A percentile compares a stretch with the other conserved stretches of the same genome.
These are phyloP conservation scores for Deilephila porcellus DNA, from an alignment of 2,888 invertebrate species.

Conservation along the genomic window DNA sequence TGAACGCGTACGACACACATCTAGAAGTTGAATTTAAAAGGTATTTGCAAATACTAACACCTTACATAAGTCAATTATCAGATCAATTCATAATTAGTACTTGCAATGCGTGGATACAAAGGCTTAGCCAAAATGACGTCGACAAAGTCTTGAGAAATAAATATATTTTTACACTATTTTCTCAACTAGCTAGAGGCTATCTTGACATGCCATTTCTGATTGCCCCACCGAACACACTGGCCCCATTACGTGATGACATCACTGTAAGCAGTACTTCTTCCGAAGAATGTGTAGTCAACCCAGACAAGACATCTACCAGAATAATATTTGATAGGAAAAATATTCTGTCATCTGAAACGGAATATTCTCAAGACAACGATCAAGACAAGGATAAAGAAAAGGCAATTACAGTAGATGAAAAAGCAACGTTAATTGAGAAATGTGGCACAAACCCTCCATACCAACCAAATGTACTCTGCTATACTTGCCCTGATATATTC, in stretches of 20 bases:
- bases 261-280: slow-evolving; percentile 57
- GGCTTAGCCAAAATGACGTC: slow-evolving; percentile 59
- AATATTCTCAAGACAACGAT: slow-evolving; percentile 50
- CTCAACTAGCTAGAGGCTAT: slow-evolving; percentile 68
- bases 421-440: slow-evolving; percentile 38
- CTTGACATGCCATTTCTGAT: slow-evolving; percentile 67
- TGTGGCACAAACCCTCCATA: slow-evolving; percentile 30
- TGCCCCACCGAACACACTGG: slow-evolving; percentile 56
- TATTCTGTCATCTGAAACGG: slow-evolving; percentile 48
- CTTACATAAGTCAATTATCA: slow-evolving; percentile 64
- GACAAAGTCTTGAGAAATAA: slow-evolving; percentile 72
- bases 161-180: slow-evolving; percentile 70
- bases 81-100: slow-evolving; percentile 62
- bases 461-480: slow-evolving; percentile 47
- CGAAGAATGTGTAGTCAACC: slow-evolving; percentile 59
- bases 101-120: slow-evolving; percentile 75
- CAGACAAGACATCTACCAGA: slow-evolving; percentile 55
- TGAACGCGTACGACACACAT: slow-evolving; percentile 31
- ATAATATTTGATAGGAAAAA: slow-evolving; percentile 52
- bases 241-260: slow-evolving; percentile 54
- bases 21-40: slow-evolving; percentile 71
- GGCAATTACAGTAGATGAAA: slow-evolving; percentile 35
- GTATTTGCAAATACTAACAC: slow-evolving; percentile 70
- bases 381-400: slow-evolving; percentile 30
- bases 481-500: slow-evolving; percentile 48